These are phyloP conservation scores for Siniperca scherzeri DNA, from an alignment of 2,797 vertebrate genomes.

Conservation along the genomic window DNA sequence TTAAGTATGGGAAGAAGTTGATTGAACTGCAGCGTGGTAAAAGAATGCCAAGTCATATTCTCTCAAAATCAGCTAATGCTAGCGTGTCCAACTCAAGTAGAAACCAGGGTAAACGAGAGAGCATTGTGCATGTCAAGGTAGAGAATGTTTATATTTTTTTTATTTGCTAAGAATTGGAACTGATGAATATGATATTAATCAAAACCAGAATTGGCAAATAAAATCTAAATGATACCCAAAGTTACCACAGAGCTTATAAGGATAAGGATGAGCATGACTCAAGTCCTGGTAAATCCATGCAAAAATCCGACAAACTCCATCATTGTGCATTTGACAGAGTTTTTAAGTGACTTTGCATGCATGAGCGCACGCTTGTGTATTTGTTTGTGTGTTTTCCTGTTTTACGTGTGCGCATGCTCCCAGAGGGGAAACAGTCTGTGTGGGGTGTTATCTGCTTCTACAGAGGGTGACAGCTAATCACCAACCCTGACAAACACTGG, in stretches of 20 bases:
- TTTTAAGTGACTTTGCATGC: conserved; percentile 70
- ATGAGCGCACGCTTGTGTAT: conserved; percentile 70
- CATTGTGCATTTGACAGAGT: conserved; percentile 58
- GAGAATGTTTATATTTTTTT: not conserved
- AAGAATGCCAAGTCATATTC: not conserved
- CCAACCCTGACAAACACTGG: conserved; percentile 85
- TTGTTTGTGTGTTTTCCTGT: conserved; percentile 76
- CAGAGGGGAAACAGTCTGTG: conserved; percentile 83
- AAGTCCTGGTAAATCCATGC: conserved; percentile 46
- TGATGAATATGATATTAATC: conserved; percentile 17
- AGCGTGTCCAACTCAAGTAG: not conserved
- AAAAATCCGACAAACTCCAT: conserved; percentile 43
- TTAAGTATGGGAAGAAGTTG: not conserved
- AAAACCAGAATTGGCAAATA: conserved; percentile 4
- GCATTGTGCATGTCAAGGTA: not conserved
- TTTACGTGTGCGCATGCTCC: conserved; percentile 79
- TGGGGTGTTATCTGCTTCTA: conserved; percentile 86
- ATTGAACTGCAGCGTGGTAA: not conserved
- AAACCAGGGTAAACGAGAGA: too few relatives aligned
- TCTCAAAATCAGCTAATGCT: conserved; percentile 3
- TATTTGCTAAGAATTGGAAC: not conserved
- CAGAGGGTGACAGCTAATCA: conserved; percentile 88
- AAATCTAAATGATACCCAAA: conserved; percentile 29
- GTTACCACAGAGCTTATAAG: conserved; percentile 5
- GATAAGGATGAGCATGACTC: conserved; percentile 22